A percentile compares a stretch with the other conserved stretches of the same genome.
Evolutionary conservation across 2,113 vertebrate genomes (phyloP).

Genomic region (Podarcis cretensis): DNA sequence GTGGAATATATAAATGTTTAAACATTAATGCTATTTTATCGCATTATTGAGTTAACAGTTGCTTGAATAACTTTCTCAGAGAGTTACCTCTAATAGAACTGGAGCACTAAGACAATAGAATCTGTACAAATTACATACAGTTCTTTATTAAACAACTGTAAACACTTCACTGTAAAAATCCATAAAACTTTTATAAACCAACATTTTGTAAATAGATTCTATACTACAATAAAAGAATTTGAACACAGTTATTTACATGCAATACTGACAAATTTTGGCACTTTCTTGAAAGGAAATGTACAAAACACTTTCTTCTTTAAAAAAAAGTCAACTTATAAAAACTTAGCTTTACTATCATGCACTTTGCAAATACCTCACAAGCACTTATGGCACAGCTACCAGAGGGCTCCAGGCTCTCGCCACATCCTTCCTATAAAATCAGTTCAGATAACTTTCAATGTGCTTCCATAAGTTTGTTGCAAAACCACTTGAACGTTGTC

Average conservation of each 20-base stretch:
- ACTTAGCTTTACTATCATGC: slow-evolving; percentile 85
- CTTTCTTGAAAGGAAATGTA: slow-evolving; percentile 88
- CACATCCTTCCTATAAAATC: slow-evolving; percentile 59
- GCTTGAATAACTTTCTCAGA: background rate
- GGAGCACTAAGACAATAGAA: slow-evolving; percentile 77
- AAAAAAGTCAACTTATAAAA: slow-evolving; percentile 84
- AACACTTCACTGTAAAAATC: slow-evolving; percentile 97
- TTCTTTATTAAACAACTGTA: slow-evolving; percentile 94
- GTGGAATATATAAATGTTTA: background rate
- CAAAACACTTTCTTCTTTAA: slow-evolving; percentile 84
- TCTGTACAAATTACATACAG: slow-evolving; percentile 87
- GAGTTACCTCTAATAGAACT: slow-evolving; percentile 36
- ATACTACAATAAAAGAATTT: slow-evolving; percentile 88
- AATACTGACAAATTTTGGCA: slow-evolving; percentile 95
- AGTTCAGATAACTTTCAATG: slow-evolving; percentile 89
- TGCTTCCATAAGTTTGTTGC: slow-evolving; percentile 97
- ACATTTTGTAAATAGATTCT: slow-evolving; percentile 90
- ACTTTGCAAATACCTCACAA: slow-evolving; percentile 86
- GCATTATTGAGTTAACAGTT: background rate
- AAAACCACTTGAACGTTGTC: slow-evolving; percentile 98
- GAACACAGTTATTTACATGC: slow-evolving; percentile 96
- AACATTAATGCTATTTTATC: background rate
- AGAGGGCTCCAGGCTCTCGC: slow-evolving; percentile 74
- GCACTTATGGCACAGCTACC: slow-evolving; percentile 84
- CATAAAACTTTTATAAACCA: slow-evolving; percentile 90